Evolutionary conservation across 2,888 invertebrate genomes (phyloP), one percentile per base, ranked within the genome.

Genomic region (Leptura quadrifasciata): DNA sequence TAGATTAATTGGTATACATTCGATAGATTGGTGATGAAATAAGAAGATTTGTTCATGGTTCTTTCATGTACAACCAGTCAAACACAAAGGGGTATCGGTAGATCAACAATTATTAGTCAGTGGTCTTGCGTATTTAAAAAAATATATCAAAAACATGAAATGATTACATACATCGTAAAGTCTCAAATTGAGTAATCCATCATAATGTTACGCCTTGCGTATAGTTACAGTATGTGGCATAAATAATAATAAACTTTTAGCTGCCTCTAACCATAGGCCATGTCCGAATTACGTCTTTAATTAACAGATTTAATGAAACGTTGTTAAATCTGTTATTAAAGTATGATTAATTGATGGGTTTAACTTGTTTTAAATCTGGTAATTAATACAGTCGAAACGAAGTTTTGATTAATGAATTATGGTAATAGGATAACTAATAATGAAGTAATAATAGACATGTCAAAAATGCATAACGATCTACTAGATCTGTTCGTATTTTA

Each of bases 341-440:
- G 47, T 47, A 65, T 52, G 47, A 52, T 24, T 47, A 64, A 64
- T 64, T 64, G 35, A 52, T 47, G 52, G 65, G 15, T 65, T 21
- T 52, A 52, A 65, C 65, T 52, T 47, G 52, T 35, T 65, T 65
- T 65, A 65, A 65, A 47, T 65, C 39, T 52, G 35, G 65, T 65
- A 65, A 65, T 65, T 65, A 65, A 20, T 20, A 47, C 20, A n/a
- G 35, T 15, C 24, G 54, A 52, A 65, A 70, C 21, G 60, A 47
- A 20, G 17, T 70, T 67, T 57, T 70, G 69, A 70, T 70, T 70
- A 58, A 70, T 70, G 69, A 58, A 39, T 60, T 47, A 70, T 60
- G 57, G 10, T 60, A 52, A 47, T 65, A 27, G 52, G 20, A 20
- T 21, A 17, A 52, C 65, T 52, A 65, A 65, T 65, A 47, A 60